Conservation (phyloP, 2,113 vertebrate species). For the Lampris incognitus region DNA sequence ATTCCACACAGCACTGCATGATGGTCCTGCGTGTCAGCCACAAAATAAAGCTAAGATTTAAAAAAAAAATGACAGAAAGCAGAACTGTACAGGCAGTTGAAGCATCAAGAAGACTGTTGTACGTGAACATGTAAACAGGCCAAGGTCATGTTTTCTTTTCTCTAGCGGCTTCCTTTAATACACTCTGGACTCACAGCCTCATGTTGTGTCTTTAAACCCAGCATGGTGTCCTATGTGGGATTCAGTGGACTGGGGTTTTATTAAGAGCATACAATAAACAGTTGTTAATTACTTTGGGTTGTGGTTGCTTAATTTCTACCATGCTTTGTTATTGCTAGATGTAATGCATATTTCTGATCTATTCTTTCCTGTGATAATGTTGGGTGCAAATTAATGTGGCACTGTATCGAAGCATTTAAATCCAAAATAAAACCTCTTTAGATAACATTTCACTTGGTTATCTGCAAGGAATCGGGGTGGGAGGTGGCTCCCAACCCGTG, state of each 20-base stretch:
- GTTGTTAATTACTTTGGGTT: slow-evolving; percentile 71
- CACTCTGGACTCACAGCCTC: slow-evolving; percentile 62
- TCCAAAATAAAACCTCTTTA: too few species aligned
- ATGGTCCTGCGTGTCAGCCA: slow-evolving; percentile 63
- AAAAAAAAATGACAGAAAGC: not conserved
- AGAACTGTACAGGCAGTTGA: slow-evolving; percentile 53
- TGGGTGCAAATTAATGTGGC: too few species aligned
- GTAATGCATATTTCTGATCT: too few species aligned
- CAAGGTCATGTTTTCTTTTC: slow-evolving; percentile 41
- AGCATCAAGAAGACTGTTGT: slow-evolving; percentile 36
- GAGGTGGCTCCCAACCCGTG: too few species aligned
- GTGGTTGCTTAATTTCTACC: not conserved
- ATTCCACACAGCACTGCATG: slow-evolving; percentile 69
- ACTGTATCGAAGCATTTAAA: too few species aligned
- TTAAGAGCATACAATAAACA: slow-evolving; percentile 84
- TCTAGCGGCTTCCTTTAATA: slow-evolving; percentile 33
- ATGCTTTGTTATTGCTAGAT: not conserved
- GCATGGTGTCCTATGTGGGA: slow-evolving; percentile 71
- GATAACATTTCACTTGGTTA: too few species aligned
- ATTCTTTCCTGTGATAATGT: too few species aligned
- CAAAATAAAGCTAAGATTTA: slow-evolving; percentile 58
- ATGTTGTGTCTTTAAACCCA: slow-evolving; percentile 59
- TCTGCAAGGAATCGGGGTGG: too few species aligned
- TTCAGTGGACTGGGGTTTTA: slow-evolving; percentile 73
- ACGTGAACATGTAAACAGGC: slow-evolving; percentile 58